phyloP scores from a whole-genome alignment of 2,888 invertebrate species.

The Ophion obscuratus region DNA sequence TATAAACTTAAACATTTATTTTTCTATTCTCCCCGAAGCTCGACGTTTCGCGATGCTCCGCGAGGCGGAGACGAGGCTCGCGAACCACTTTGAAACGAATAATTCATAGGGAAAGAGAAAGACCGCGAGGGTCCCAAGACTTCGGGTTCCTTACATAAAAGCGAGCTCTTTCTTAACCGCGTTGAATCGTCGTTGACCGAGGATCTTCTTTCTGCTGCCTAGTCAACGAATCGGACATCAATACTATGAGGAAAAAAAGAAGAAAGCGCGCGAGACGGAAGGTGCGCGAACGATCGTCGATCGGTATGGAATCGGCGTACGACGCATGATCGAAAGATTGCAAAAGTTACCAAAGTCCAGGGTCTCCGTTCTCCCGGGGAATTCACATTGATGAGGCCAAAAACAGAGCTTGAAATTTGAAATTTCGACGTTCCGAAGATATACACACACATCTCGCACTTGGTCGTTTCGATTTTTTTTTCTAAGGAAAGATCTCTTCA shows the following conservation, averaged over 20 bases:
- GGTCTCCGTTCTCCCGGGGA: background rate
- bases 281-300: conserved; percentile 1
- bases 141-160: background rate
- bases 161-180: background rate
- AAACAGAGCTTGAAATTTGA: conserved; percentile 6
- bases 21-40: too few relatives aligned
- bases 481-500: too few relatives aligned
- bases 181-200: background rate
- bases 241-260: background rate
- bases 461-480: background rate
- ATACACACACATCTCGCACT: background rate
- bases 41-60: too few relatives aligned
- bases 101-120: background rate
- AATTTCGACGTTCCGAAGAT: background rate
- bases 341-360: conserved; percentile 11
- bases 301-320: background rate
- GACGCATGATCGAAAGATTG: background rate
- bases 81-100: background rate
- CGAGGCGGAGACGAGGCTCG: background rate
- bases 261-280: background rate
- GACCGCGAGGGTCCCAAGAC: background rate
- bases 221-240: background rate
- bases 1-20: too few relatives aligned
- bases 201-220: background rate
- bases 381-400: background rate